Evolutionary conservation across 2,113 vertebrate species (phyloP).

Genomic region (Recurvirostra avosetta): DNA sequence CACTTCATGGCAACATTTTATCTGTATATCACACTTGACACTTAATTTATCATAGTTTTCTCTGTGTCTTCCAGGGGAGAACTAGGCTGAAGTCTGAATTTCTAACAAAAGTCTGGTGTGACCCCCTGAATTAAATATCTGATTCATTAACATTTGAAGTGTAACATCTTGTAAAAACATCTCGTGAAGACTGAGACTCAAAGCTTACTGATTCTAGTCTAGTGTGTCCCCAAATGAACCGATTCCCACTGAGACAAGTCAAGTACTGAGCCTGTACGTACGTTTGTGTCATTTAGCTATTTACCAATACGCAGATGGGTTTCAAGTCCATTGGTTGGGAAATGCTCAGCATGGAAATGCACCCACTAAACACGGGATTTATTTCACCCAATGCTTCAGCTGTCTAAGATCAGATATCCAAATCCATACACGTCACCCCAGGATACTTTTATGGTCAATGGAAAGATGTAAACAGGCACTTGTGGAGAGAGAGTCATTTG

Average conservation of each 20-base stretch:
- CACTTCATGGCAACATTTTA: neutral
- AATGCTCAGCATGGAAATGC: neutral
- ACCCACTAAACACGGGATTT: neutral
- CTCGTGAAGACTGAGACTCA: neutral
- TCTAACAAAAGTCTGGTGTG: neutral
- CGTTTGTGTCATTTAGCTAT: accelerated
- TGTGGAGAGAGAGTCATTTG: neutral
- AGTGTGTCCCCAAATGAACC: neutral
- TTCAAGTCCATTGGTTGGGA: neutral
- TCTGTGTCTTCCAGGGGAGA: neutral
- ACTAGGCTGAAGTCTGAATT: neutral
- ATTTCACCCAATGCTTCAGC: neutral
- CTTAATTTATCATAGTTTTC: constrained; percentile 38
- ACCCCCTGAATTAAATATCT: neutral
- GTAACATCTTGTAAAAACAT: neutral
- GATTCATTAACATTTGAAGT: constrained; percentile 6
- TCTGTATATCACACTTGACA: constrained; percentile 25
- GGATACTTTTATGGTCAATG: neutral
- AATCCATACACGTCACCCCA: neutral
- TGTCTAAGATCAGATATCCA: neutral
- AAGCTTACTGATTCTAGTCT: neutral
- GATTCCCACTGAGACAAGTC: neutral
- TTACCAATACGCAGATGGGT: neutral
- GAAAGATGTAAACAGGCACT: neutral
- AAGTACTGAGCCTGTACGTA: neutral